A percentile compares a stretch with the other conserved stretches of the same genome.
These are phyloP conservation scores for Schizopygopsis pylzovi DNA, from an alignment of 2,797 vertebrate genomes.

Conservation along the genomic window DNA sequence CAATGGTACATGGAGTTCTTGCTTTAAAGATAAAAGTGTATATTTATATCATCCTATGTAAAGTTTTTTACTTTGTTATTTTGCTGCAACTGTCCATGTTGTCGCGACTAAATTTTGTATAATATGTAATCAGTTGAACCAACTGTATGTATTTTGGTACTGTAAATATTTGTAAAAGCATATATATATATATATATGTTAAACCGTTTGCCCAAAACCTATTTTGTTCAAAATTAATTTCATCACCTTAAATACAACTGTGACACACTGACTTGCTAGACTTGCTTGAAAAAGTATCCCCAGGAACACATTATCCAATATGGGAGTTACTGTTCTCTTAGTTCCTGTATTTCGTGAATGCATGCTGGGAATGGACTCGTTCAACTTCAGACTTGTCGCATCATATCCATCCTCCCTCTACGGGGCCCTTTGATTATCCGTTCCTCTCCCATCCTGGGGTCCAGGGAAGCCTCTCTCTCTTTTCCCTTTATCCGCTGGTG, in stretches of 20 bases:
- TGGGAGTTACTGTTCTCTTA: conserved; percentile 71
- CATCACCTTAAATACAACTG: conserved; percentile 15
- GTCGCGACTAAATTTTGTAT: background rate
- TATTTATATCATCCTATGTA: conserved; percentile 5
- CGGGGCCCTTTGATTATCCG: conserved; percentile 86
- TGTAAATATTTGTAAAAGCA: conserved; percentile 40
- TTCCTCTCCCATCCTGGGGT: conserved; percentile 59
- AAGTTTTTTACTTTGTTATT: conserved; percentile 1
- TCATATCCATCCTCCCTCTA: conserved; percentile 83
- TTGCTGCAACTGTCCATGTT: conserved; percentile 11
- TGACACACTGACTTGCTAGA: conserved; percentile 11
- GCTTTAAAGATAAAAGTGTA: conserved; percentile 24
- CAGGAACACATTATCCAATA: conserved; percentile 54
- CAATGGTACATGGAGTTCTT: conserved; percentile 17
- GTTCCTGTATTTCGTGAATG: conserved; percentile 70
- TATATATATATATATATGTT: conserved; percentile 8
- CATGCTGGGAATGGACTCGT: conserved; percentile 83
- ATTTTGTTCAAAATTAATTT: conserved; percentile 29
- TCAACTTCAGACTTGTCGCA: conserved; percentile 89
- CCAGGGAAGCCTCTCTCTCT: conserved; percentile 59
- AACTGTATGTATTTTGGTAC: conserved; percentile 35
- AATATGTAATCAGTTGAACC: conserved; percentile 33
- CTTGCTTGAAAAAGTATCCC: conserved; percentile 15
- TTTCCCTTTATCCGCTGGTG: conserved; percentile 69
- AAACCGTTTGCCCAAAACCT: background rate